These are phyloP conservation scores for Lepidonotus clava DNA, from an alignment of 2,888 invertebrate genomes.

Conservation along the genomic window DNA sequence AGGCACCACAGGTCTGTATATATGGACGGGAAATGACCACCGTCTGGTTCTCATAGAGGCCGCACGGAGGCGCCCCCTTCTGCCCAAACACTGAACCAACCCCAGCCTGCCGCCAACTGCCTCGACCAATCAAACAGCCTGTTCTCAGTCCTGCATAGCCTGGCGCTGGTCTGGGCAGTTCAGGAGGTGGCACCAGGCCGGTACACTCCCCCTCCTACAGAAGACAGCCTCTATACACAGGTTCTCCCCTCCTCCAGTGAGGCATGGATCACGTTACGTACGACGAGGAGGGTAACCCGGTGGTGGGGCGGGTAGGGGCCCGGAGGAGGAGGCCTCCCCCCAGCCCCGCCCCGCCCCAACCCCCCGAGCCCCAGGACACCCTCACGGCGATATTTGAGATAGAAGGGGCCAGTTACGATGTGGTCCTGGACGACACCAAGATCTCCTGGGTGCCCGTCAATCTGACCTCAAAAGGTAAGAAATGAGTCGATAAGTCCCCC, in stretches of 20 bases:
- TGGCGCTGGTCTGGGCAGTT: too few species aligned
- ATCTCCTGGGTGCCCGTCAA: constrained; percentile 41
- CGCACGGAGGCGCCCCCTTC: background rate
- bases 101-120: background rate
- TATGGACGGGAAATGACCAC: too few species aligned
- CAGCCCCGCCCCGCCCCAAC: background rate
- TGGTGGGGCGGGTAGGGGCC: background rate
- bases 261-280: constrained; percentile 49
- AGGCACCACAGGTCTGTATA: too few species aligned
- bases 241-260: too few species aligned
- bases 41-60: too few species aligned
- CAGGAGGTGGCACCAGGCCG: too few species aligned
- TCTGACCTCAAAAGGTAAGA: constrained; percentile 34
- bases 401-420: constrained; percentile 57
- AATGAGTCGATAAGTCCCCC: too few species aligned
- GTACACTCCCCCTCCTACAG: too few species aligned
- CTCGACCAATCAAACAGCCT: background rate
- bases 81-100: too few species aligned
- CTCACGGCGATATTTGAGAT: constrained; percentile 58
- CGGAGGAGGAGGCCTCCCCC: background rate
- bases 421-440: constrained; percentile 38
- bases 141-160: too few species aligned
- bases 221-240: too few species aligned
- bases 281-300: constrained; percentile 53
- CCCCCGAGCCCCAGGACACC: background rate